Base-by-base conservation (phyloP, 2,797 vertebrate genomes). In the Chiloscyllium punctatum region DNA sequence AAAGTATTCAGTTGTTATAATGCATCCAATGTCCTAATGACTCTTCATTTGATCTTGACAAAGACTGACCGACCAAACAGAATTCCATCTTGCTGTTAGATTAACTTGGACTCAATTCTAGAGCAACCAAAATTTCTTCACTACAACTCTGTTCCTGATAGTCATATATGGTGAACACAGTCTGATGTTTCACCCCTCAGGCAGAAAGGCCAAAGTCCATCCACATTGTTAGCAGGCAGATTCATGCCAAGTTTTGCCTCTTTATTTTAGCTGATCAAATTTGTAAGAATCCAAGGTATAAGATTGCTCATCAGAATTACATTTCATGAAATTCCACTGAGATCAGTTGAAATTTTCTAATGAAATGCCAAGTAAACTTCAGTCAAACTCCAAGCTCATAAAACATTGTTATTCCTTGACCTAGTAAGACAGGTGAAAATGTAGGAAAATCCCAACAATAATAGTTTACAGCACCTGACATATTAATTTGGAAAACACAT, bases 331-430 rank as follows among this genome's bases (percentile, higher is more conserved):
- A 72, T 30, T 72, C 92, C 68, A 51, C 27, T 72, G 94, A 74
- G 42, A 74, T 37, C 69, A 94, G 94, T 42, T 94, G 21, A 71
- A 69, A 25, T 94, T 94, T 94, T 71, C 30, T 51, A 53, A 71
- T 74, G 69, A 94, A 94, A 94, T 74, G 94, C 94, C 94, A 94
- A 74, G 71, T 13, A 11, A 69, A 94, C 37, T 51, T 48, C 42
- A 30, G 94, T 51, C 25, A 74, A 94, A 74, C 37, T 30, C 42
- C 74, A 13, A 33, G 69, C 71, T 42, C 21, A 15, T 94, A 30
- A 51, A 48, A 94, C 23, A 5, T 72, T 51, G 94, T 25, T 48
- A 74, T 33, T 94, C 33, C 37, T 37, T 94, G 94, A 48, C 25
- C 42, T 30, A 53, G 25, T 33, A 30, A 33, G 69, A 95, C 16